A percentile compares a stretch with the other conserved stretches of the same genome.
phyloP scores from a whole-genome alignment of 2,113 vertebrate species.

The Urocitellus parryii region DNA sequence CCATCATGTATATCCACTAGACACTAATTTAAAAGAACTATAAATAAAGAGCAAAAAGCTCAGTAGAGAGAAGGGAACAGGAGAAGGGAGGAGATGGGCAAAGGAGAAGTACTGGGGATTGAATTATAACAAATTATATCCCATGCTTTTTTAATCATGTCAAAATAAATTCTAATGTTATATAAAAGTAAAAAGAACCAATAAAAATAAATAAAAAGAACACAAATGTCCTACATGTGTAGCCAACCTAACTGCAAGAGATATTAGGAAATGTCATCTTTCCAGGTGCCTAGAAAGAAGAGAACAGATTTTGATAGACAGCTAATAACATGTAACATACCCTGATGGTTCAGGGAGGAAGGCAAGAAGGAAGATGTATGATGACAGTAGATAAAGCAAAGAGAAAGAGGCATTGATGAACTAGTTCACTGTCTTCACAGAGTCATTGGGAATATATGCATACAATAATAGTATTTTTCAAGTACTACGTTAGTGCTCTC shows the following conservation, averaged over 20 bases:
- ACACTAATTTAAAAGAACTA: no score
- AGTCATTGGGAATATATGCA: not conserved
- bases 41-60: no score
- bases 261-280: not conserved
- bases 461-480: slow-evolving; percentile 14
- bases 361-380: not conserved
- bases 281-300: not conserved
- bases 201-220: no score
- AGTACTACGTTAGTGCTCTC: not conserved
- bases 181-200: no score
- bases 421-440: not conserved
- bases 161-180: no score
- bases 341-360: not conserved
- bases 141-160: no score
- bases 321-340: not conserved
- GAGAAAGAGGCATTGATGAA: not conserved
- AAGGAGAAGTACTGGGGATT: no score
- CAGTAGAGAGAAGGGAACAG: no score
- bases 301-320: not conserved
- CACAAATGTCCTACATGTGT: not conserved
- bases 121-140: no score
- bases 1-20: no score
- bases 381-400: not conserved
- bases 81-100: no score
- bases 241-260: not conserved